phyloP scores from a whole-genome alignment of 2,888 invertebrate genomes.

The Tachystola acroxantha region DNA sequence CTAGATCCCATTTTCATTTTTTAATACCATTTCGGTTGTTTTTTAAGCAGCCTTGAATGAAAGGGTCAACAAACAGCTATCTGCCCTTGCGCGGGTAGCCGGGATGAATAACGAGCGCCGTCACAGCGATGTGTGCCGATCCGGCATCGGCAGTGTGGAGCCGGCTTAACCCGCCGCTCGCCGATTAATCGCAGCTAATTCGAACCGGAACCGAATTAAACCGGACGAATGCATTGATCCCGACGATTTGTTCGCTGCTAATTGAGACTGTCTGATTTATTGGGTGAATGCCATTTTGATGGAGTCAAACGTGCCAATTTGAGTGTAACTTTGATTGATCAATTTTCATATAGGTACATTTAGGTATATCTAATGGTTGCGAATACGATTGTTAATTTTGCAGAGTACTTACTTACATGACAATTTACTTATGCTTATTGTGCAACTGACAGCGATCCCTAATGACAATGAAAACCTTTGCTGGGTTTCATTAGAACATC shows the following conservation, averaged over 20 bases:
- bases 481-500: no score
- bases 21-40: no score
- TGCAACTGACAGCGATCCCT: no score
- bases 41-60: slow-evolving; percentile 11
- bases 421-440: no score
- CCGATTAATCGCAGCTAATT: slow-evolving; percentile 75
- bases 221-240: slow-evolving; percentile 75
- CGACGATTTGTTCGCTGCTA: slow-evolving; percentile 70
- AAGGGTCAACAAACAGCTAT: slow-evolving; percentile 54
- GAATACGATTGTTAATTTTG: no score
- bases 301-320: slow-evolving; percentile 14
- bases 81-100: slow-evolving; percentile 40
- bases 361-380: no score
- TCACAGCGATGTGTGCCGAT: slow-evolving; percentile 74
- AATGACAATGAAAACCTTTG: no score
- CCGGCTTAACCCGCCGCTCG: slow-evolving; percentile 65
- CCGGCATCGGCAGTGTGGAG: slow-evolving; percentile 30
- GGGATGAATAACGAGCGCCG: slow-evolving; percentile 72
- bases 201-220: slow-evolving; percentile 74
- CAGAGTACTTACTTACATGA: no score
- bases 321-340: no score
- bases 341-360: no score
- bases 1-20: no score
- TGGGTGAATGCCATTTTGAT: slow-evolving; percentile 15
- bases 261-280: slow-evolving; percentile 54